Conservation (phyloP, 2,797 vertebrate species). For the Meriones psammophilus region DNA sequence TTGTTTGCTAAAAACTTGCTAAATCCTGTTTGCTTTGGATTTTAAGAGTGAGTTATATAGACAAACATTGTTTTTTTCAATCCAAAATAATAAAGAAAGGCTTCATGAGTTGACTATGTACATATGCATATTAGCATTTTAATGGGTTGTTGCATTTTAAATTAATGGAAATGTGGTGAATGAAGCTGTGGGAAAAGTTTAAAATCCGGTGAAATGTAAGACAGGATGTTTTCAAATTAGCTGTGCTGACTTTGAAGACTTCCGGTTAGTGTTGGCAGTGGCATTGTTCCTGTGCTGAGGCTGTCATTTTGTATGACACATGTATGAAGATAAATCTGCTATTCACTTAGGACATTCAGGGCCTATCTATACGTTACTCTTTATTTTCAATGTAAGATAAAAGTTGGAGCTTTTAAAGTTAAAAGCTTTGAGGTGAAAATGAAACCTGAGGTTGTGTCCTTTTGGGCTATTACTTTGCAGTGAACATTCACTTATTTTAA, state of each 20-base stretch:
- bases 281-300: neutral
- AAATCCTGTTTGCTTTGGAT: slow-evolving; percentile 2
- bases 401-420: neutral
- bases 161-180: neutral
- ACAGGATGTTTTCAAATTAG: slow-evolving; percentile 6
- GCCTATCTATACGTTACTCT: neutral
- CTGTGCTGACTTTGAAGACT: slow-evolving; percentile 21
- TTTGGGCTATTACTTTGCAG: neutral
- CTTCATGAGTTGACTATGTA: neutral
- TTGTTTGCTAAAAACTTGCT: too few species aligned
- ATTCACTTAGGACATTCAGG: neutral
- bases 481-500: neutral
- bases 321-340: neutral
- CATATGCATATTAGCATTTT: neutral
- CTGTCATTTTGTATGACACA: neutral
- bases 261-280: slow-evolving; percentile 13
- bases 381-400: neutral
- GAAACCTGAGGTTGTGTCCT: neutral
- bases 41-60: slow-evolving; percentile 21
- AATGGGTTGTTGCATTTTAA: slow-evolving; percentile 34
- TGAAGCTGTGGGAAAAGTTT: slow-evolving; percentile 22
- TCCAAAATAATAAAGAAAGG: neutral
- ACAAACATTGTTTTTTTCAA: slow-evolving; percentile 21
- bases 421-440: slow-evolving; percentile 33
- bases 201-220: neutral